Evolutionary conservation across 2,113 vertebrate genomes (phyloP).

Genomic region (Istiophorus platypterus): DNA sequence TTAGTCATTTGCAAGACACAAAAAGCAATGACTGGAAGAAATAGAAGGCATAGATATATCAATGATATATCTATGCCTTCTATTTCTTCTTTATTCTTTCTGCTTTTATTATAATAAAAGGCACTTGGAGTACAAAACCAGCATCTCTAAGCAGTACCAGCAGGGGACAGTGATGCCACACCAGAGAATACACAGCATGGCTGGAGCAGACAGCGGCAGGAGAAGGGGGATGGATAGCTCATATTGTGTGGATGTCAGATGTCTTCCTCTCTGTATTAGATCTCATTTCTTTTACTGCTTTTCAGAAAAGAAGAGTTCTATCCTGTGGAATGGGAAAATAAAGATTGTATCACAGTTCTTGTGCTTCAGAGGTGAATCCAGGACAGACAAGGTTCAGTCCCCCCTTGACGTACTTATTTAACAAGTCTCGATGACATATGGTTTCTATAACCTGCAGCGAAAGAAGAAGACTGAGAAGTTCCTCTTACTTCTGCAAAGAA

Average conservation of each 20-base stretch:
- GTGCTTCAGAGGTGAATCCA: constrained; percentile 25
- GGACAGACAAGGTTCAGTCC: constrained; percentile 27
- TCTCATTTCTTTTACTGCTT: background rate
- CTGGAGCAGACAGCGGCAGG: background rate
- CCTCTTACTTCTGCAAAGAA: background rate
- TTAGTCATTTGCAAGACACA: background rate
- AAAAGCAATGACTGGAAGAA: background rate
- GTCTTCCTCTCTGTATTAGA: constrained; percentile 6
- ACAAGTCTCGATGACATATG: constrained; percentile 54
- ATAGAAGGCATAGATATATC: constrained; percentile 1
- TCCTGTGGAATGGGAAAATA: constrained; percentile 36
- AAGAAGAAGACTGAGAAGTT: constrained; percentile 14
- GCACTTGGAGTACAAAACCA: background rate
- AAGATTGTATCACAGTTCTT: constrained; percentile 16
- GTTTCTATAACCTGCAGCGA: constrained; percentile 44
- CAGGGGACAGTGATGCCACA: constrained; percentile 62
- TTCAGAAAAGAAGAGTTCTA: background rate
- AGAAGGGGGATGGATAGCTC: constrained; percentile 24
- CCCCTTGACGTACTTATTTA: constrained; percentile 32
- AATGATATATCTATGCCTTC: background rate
- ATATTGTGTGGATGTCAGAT: background rate
- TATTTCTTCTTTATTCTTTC: too few relatives aligned
- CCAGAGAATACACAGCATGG: background rate
- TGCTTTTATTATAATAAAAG: too few relatives aligned
- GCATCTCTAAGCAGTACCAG: constrained; percentile 25